Evolutionary conservation across 2,113 vertebrate species (phyloP), one percentile per base, ranked within the genome.

Genomic region (Sarotherodon lohbergeri): DNA sequence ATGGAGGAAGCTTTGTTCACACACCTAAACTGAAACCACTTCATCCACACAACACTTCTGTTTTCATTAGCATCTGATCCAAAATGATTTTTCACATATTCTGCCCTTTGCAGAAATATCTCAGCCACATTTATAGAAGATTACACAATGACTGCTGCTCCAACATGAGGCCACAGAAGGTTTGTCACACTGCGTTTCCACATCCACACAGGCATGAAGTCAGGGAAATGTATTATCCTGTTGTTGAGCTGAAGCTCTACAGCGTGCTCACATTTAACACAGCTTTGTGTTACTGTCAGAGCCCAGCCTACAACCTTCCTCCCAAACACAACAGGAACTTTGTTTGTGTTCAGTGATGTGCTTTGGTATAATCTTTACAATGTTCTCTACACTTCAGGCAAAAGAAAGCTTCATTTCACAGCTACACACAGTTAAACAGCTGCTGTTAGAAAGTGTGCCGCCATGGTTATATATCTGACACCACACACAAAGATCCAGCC

Each of bases 231-330:
- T 24, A 16, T 5, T 43, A 5, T 13, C 8, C 12, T 24, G n/a
- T 2, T 43, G 66, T 9, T 43, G 36, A 43, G 66, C 12, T 43
- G 22, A 43, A 22, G 63, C 36, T 41, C 19, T 2, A 22, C 29
- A 63, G 61, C 17, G 1, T 66, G 63, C 19, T 12, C 36, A 68
- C 36, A 3, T 0, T 16, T 41, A 14, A 68, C 6, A 9, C 36
- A 14, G n/a, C 36, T 24, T 41, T 22, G 36, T 19, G 59, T 11
- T n/a, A 5, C 63, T 48, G 41, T 3, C 41, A 7, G 32, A 34
- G 34, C 8, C 11, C 27, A n/a, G 27, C 48, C 0, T 0, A 34
- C 46, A 0, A 19, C 10, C 41, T 24, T 55, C n/a, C 22, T 46
- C 41, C 68, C 13, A 17, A 48, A 46, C 68, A 48, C 1, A 8